Base-by-base conservation (phyloP, 2,888 invertebrate species). In the Scaptomyza polygonia region DNA sequence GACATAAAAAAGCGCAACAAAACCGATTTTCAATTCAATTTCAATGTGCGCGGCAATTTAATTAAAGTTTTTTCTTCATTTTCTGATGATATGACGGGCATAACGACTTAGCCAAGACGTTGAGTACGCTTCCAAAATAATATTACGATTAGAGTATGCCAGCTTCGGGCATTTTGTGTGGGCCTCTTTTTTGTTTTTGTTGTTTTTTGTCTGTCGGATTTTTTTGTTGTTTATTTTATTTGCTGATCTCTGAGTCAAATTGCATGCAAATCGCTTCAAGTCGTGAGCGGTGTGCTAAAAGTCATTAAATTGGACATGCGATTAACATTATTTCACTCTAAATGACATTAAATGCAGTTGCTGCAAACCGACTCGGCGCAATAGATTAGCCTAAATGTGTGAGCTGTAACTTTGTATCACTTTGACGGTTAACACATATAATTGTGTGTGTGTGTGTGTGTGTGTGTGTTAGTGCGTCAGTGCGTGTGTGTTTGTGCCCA, bases 1-100 rank as follows among this genome's bases (percentile, higher is more conserved):
- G 88, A 88, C 88, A 88, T 86, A 80, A 85, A 88, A 88, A 87
- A 78, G 88, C 87, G 88, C 79, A 88, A 71, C 88, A 78, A 89
- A 88, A 83, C 62, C 77, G 88, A 86, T 88, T 84, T 88, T 79
- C 83, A 88, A 83, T 87, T 87, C 86, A 85, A 87, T 86, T 83
- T 76, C 70, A 85, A 69, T 86, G 86, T 67, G 75, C 75, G 57
- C 70, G 67, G 82, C 83, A 78, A 85, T 87, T 82, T 82, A 87
- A 82, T 87, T 87, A 82, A 81, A 81, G 61, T 72, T 61, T 66
- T 65, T 44, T 12, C 45, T 18, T 39, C 47, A 42, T 25, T 45
- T 42, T 11, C 18, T 25, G n/a, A n/a, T n/a, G n/a, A 8, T 16
- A 6, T 32, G 7, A 16, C 16, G 34, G 55, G 47, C 29, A 47